Percentiles rank a stretch among this genome's conserved stretches.
Conservation (phyloP, 2,797 vertebrate species). For the Lithobates pipiens region DNA sequence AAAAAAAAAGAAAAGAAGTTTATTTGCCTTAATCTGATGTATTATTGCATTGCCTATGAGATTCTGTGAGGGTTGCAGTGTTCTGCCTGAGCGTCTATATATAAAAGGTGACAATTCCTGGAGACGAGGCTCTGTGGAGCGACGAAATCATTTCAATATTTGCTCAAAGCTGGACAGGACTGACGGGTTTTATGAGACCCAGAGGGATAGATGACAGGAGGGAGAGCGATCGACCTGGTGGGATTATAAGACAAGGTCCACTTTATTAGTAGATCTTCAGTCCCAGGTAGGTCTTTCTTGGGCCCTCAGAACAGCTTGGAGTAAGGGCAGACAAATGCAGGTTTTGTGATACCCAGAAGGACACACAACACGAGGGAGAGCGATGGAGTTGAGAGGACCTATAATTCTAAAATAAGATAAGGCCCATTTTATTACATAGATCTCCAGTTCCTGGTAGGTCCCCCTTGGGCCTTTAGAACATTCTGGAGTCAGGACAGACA, state of each 20-base stretch:
- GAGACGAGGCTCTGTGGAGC: not conserved
- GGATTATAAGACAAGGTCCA: not conserved
- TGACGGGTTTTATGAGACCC: not conserved
- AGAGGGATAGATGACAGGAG: not conserved
- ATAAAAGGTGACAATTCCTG: not conserved
- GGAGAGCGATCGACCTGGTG: not conserved
- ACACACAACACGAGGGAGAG: too few relatives aligned
- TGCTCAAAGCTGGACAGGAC: not conserved
- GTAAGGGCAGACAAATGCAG: too few relatives aligned
- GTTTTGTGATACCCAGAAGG: too few relatives aligned
- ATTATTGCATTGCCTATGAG: slow-evolving; percentile 25
- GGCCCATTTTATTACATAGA: too few relatives aligned
- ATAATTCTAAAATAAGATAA: too few relatives aligned
- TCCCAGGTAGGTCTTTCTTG: too few relatives aligned
- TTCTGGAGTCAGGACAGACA: too few relatives aligned
- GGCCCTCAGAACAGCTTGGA: too few relatives aligned
- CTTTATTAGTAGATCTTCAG: too few relatives aligned
- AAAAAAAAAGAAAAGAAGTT: slow-evolving; percentile 35
- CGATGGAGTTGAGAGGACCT: too few relatives aligned
- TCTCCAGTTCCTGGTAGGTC: too few relatives aligned
- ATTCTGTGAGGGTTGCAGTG: slow-evolving; percentile 15
- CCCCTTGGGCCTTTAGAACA: too few relatives aligned
- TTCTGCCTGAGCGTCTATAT: not conserved
- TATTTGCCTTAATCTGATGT: slow-evolving; percentile 45
- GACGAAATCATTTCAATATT: not conserved